Evolutionary conservation across 2,113 vertebrate genomes (phyloP).

Genomic region (Pomatorhinus ruficollis): DNA sequence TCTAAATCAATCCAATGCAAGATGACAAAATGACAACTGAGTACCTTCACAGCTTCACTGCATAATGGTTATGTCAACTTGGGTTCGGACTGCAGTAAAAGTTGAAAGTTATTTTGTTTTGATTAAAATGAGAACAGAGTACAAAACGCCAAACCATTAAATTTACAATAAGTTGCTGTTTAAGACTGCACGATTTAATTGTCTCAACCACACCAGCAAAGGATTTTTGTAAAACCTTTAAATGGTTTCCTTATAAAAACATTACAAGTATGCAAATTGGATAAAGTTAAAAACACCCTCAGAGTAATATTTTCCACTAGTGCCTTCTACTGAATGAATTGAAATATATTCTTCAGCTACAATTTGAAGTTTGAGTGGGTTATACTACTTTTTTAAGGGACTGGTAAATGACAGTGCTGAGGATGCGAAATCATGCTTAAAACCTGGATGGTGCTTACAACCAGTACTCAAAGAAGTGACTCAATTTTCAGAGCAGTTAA

Average conservation of each 20-base stretch:
- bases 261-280: neutral
- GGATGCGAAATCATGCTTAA: neutral
- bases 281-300: neutral
- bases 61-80: neutral
- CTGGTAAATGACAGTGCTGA: neutral
- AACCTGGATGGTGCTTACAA: neutral
- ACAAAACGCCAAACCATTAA: neutral
- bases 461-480: neutral
- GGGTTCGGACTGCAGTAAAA: neutral
- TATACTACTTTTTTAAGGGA: neutral
- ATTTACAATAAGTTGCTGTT: neutral
- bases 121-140: neutral
- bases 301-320: neutral
- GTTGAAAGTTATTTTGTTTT: neutral
- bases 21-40: neutral
- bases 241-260: neutral
- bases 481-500: neutral
- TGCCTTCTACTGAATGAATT: neutral
- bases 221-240: neutral
- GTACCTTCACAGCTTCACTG: neutral
- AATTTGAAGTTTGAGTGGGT: neutral
- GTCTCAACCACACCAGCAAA: neutral
- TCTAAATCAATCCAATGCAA: neutral
- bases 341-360: neutral
- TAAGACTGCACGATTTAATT: neutral